phyloP scores from a whole-genome alignment of 2,797 vertebrate species.

The Margarornis squamiger region DNA sequence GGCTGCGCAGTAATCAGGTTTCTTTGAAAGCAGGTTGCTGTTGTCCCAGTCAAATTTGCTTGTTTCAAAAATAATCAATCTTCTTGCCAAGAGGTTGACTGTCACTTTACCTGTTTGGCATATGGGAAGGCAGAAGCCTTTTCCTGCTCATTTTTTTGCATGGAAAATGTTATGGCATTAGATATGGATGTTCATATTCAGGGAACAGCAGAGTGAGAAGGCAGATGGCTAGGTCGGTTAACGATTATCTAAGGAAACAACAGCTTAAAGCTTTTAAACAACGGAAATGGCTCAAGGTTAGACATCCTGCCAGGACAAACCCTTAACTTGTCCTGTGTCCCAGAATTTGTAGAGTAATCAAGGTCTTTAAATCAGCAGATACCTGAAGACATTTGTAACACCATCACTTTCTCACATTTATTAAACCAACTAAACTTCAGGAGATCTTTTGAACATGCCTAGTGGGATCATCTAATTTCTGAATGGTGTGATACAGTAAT shows the following conservation, averaged over 20 bases:
- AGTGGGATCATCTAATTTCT: not conserved
- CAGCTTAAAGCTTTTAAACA: not conserved
- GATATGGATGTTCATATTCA: not conserved
- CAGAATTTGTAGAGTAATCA: not conserved
- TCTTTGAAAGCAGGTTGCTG: not conserved
- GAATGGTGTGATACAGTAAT: accelerated
- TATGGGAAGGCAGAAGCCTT: not conserved
- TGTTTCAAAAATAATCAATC: not conserved
- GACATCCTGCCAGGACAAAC: not conserved
- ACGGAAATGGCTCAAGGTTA: not conserved
- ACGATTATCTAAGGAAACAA: not conserved
- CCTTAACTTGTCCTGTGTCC: not conserved
- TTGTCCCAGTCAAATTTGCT: not conserved
- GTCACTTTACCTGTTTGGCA: not conserved
- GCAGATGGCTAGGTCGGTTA: not conserved
- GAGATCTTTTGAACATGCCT: not conserved
- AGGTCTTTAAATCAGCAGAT: not conserved
- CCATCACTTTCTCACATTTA: not conserved
- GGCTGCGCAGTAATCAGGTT: not conserved
- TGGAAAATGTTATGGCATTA: not conserved
- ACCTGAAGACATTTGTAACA: not conserved
- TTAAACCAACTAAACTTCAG: not conserved
- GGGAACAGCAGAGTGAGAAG: not conserved
- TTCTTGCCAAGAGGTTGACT: not conserved
- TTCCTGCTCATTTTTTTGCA: not conserved